Evolutionary conservation across 2,113 vertebrate species (phyloP).

Genomic region (Pelecanus crispus): DNA sequence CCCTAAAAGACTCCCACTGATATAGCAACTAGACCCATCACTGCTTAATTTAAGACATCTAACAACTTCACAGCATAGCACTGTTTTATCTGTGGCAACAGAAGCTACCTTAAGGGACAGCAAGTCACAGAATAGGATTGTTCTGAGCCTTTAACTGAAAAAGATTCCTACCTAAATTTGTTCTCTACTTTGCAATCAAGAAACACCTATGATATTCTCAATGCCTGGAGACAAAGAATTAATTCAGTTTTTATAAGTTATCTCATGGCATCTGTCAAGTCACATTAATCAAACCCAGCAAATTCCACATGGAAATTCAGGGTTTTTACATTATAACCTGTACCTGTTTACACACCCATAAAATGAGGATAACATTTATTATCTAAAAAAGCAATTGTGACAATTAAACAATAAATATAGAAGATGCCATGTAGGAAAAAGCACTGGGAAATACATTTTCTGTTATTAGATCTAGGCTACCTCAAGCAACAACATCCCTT

Average conservation of each 20-base stretch:
- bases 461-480: neutral
- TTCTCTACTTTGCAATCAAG: neutral
- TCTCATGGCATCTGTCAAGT: neutral
- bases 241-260: neutral
- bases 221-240: neutral
- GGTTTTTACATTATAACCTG: conserved; percentile 8
- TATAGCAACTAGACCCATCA: neutral
- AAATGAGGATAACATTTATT: neutral
- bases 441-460: neutral
- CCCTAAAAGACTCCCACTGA: conserved; percentile 42
- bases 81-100: neutral
- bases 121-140: neutral
- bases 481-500: neutral
- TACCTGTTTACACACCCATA: neutral
- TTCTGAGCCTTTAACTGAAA: neutral
- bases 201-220: neutral
- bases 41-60: neutral
- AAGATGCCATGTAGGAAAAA: neutral
- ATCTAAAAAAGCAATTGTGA: conserved; percentile 8
- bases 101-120: neutral
- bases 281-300: neutral
- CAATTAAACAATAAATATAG: conserved; percentile 27
- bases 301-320: conserved; percentile 41
- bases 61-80: neutral
- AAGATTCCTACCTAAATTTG: neutral